phyloP scores from a whole-genome alignment of 2,888 invertebrate genomes.

The Idaea dimidiata region DNA sequence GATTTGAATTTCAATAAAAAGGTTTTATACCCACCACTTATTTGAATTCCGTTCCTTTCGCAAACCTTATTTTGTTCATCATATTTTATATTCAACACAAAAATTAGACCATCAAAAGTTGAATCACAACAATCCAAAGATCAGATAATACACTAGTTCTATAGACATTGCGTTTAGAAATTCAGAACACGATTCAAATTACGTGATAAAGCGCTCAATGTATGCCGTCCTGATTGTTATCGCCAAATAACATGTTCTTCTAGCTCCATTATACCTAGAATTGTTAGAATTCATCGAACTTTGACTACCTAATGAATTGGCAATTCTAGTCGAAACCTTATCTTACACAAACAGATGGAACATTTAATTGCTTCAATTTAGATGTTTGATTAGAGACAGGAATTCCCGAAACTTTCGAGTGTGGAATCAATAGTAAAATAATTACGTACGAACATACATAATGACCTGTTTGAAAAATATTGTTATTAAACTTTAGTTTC shows the following conservation, averaged over 20 bases:
- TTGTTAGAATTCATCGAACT: slow-evolving; percentile 7
- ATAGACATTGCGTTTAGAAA: slow-evolving; percentile 46
- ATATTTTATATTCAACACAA: not conserved
- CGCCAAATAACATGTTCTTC: not conserved
- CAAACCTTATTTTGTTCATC: not conserved
- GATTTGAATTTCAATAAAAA: not conserved
- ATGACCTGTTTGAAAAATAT: not conserved
- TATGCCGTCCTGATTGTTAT: slow-evolving; percentile 57
- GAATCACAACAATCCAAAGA: slow-evolving; percentile 16
- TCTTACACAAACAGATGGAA: slow-evolving; percentile 22
- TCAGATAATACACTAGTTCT: slow-evolving; percentile 27
- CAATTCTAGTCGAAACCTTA: slow-evolving; percentile 19
- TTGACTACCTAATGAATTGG: slow-evolving; percentile 17
- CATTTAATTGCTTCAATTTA: slow-evolving; percentile 25
- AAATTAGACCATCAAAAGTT: slow-evolving; percentile 16
- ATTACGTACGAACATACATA: not conserved
- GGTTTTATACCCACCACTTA: not conserved
- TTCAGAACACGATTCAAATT: slow-evolving; percentile 74
- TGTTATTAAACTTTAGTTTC: too few species aligned
- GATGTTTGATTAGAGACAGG: slow-evolving; percentile 22
- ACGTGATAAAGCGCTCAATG: slow-evolving; percentile 70
- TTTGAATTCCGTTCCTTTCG: not conserved
- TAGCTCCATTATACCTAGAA: slow-evolving; percentile 42
- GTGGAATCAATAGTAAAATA: slow-evolving; percentile 11
- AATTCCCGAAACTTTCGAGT: slow-evolving; percentile 19